A percentile compares a stretch with the other conserved stretches of the same genome.
phyloP scores from a whole-genome alignment of 2,797 vertebrate species.

The Myotis pilosus region DNA sequence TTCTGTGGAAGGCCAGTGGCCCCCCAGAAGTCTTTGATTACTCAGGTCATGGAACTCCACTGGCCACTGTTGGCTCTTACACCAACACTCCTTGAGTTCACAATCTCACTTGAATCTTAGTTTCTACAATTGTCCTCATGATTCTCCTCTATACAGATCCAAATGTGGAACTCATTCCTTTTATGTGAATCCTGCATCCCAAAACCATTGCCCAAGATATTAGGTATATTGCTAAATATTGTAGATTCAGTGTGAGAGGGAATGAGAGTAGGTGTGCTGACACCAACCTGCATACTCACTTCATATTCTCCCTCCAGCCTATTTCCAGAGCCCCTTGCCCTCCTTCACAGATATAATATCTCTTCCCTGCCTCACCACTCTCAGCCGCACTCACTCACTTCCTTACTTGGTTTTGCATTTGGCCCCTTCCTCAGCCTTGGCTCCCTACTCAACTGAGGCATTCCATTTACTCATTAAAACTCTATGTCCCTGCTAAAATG shows the following conservation, averaged over 20 bases:
- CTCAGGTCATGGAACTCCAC: neutral
- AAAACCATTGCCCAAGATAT: neutral
- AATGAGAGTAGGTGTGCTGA: neutral
- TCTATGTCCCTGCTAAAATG: neutral
- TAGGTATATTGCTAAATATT: neutral
- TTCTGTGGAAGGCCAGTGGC: no score
- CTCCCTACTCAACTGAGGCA: neutral
- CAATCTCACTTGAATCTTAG: neutral
- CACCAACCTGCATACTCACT: rapidly evolving
- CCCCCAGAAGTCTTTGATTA: neutral
- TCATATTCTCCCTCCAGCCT: neutral
- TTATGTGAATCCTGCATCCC: neutral
- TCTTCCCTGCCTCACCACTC: neutral
- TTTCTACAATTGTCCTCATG: neutral
- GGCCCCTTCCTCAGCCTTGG: neutral
- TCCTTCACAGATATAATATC: neutral
- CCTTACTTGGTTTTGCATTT: neutral
- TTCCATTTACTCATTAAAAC: neutral
- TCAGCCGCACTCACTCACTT: neutral
- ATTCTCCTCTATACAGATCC: neutral
- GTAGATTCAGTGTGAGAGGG: neutral
- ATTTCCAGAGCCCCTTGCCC: neutral
- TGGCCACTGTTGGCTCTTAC: neutral
- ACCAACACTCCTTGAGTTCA: neutral
- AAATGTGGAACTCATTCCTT: neutral